phyloP scores from a whole-genome alignment of 1,140 invertebrate species.

The Aphidius gifuensis region DNA sequence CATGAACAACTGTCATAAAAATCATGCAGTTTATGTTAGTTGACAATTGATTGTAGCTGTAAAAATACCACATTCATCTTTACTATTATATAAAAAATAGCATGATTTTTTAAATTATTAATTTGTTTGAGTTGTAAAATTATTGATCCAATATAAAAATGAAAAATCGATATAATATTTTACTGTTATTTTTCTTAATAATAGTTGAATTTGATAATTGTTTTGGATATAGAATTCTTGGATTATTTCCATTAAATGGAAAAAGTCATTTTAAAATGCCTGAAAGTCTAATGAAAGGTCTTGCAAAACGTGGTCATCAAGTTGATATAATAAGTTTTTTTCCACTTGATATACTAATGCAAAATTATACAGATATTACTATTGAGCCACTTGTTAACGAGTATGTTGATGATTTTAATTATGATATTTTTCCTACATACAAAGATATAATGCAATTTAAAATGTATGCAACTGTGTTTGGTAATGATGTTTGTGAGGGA shows the following conservation, averaged over 20 bases:
- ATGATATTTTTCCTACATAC: neutral
- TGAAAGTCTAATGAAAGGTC: constrained; percentile 32
- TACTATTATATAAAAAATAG: too few relatives aligned
- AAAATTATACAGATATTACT: constrained; percentile 35
- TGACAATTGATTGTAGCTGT: too few relatives aligned
- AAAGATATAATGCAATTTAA: neutral
- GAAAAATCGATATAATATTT: neutral
- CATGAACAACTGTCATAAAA: too few relatives aligned
- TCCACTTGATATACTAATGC: constrained; percentile 25
- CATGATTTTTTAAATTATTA: too few relatives aligned
- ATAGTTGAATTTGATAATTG: neutral
- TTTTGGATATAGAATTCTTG: constrained; percentile 39
- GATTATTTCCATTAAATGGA: constrained; percentile 39
- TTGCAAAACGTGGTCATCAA: constrained; percentile 39
- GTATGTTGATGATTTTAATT: constrained; percentile 13
- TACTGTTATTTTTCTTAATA: neutral
- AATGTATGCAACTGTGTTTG: neutral
- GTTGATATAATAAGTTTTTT: constrained; percentile 36
- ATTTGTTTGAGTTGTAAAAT: too few relatives aligned
- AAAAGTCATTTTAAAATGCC: constrained; percentile 40
- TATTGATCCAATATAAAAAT: too few relatives aligned
- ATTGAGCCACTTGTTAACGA: neutral
- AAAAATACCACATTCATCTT: too few relatives aligned
- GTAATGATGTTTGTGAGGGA: constrained; percentile 22
- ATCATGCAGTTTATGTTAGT: too few relatives aligned